Conservation (phyloP, 2,888 invertebrate genomes). For the Epinotia brunnichana region DNA sequence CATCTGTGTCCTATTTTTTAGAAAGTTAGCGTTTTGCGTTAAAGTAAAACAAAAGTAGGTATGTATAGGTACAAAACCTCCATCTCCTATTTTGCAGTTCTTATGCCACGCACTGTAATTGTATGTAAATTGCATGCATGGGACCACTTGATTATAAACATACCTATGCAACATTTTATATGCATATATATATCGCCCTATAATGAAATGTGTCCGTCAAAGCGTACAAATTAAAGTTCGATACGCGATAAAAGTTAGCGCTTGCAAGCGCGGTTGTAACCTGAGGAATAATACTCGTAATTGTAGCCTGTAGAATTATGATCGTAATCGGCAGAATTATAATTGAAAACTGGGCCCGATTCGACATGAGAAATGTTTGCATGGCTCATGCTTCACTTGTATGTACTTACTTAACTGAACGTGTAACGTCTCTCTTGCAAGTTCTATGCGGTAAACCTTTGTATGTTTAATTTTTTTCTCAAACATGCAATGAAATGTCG, state of each 20-base stretch:
- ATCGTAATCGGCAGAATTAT: slow-evolving; percentile 7
- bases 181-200: neutral
- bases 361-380: slow-evolving; percentile 3
- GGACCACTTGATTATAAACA: slow-evolving; percentile 1
- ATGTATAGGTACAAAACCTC: neutral
- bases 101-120: slow-evolving; percentile 1
- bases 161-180: slow-evolving; percentile 2
- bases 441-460: neutral
- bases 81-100: neutral
- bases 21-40: too few species aligned
- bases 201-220: slow-evolving; percentile 29
- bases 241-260: slow-evolving; percentile 59
- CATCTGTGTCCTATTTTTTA: too few species aligned
- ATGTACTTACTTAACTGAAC: neutral
- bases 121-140: slow-evolving; percentile 6
- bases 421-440: neutral
- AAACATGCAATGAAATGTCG: too few species aligned
- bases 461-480: too few species aligned
- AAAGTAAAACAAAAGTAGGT: too few species aligned
- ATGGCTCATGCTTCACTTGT: neutral
- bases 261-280: neutral
- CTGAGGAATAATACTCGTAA: slow-evolving; percentile 20
- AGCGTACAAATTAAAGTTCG: slow-evolving; percentile 58
- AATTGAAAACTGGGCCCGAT: slow-evolving; percentile 13
- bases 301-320: slow-evolving; percentile 21